A percentile compares a stretch with the other conserved stretches of the same genome.
phyloP scores from a whole-genome alignment of 2,888 invertebrate species.

The Lacanobia wlatinum region DNA sequence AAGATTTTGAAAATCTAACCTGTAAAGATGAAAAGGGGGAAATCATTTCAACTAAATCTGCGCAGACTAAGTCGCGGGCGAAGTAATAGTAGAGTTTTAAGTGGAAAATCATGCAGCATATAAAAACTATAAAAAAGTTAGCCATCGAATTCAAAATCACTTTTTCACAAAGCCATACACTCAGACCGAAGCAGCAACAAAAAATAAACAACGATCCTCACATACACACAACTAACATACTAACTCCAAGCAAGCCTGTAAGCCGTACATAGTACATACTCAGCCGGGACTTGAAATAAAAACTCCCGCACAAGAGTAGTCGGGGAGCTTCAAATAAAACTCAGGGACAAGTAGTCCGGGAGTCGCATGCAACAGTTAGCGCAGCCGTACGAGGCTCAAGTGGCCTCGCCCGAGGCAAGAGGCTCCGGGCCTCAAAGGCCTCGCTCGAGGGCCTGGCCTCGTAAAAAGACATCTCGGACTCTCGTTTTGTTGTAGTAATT shows the following conservation, averaged over 20 bases:
- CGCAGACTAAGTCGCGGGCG: too few relatives aligned
- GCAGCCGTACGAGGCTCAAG: slow-evolving; percentile 63
- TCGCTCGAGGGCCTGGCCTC: slow-evolving; percentile 60
- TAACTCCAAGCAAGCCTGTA: slow-evolving; percentile 44
- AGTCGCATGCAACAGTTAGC: slow-evolving; percentile 71
- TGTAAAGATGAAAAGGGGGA: too few relatives aligned
- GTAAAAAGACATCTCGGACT: slow-evolving; percentile 70
- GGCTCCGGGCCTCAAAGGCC: slow-evolving; percentile 69
- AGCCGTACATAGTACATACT: slow-evolving; percentile 53
- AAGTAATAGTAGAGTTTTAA: background rate
- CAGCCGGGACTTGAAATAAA: slow-evolving; percentile 59
- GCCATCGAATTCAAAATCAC: background rate
- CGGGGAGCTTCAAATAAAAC: slow-evolving; percentile 66
- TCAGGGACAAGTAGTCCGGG: slow-evolving; percentile 56
- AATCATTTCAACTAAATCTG: too few relatives aligned
- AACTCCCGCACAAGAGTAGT: slow-evolving; percentile 59
- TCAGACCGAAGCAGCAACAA: slow-evolving; percentile 23
- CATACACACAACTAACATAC: slow-evolving; percentile 31
- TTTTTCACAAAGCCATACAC: slow-evolving; percentile 24
- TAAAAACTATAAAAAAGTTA: background rate
- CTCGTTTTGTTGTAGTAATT: slow-evolving; percentile 68
- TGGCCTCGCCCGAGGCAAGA: slow-evolving; percentile 67
- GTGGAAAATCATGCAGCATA: too few relatives aligned
- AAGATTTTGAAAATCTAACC: too few relatives aligned
- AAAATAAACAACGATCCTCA: slow-evolving; percentile 21